A percentile compares a stretch with the other conserved stretches of the same genome.
phyloP scores from a whole-genome alignment of 2,888 invertebrate species.

The Agonopterix alstromeriana region DNA sequence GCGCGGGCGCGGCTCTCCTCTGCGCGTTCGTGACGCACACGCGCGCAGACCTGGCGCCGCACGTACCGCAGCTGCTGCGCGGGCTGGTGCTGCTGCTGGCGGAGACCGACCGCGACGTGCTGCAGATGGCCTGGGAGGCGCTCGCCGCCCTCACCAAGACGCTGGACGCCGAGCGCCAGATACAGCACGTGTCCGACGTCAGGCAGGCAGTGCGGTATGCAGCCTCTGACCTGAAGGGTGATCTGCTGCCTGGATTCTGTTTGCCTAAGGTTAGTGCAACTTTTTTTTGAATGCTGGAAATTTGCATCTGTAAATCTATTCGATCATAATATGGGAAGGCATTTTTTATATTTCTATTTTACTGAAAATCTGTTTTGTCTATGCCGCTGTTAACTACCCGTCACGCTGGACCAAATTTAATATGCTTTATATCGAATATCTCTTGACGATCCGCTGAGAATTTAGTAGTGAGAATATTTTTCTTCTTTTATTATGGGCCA shows the following conservation, averaged over 20 bases:
- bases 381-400: no score
- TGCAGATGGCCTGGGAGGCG: conserved; percentile 92
- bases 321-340: no score
- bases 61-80: conserved; percentile 91
- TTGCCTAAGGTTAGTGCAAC: conserved; percentile 82
- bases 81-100: conserved; percentile 90
- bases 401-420: no score
- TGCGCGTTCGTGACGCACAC: conserved; percentile 94
- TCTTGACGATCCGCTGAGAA: no score
- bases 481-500: no score
- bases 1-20: conserved; percentile 91
- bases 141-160: conserved; percentile 91
- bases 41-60: conserved; percentile 90
- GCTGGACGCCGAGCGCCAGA: conserved; percentile 89
- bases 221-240: conserved; percentile 88
- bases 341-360: no score
- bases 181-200: conserved; percentile 91
- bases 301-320: no score
- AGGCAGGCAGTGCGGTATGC: conserved; percentile 95
- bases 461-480: no score
- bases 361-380: no score
- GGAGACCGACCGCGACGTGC: conserved; percentile 84
- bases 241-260: conserved; percentile 94
- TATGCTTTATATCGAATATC: no score
- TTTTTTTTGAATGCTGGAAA: no score